Evolutionary conservation across 2,113 vertebrate species (phyloP), one percentile per base, ranked within the genome.

Genomic region (Vicugna pacos): DNA sequence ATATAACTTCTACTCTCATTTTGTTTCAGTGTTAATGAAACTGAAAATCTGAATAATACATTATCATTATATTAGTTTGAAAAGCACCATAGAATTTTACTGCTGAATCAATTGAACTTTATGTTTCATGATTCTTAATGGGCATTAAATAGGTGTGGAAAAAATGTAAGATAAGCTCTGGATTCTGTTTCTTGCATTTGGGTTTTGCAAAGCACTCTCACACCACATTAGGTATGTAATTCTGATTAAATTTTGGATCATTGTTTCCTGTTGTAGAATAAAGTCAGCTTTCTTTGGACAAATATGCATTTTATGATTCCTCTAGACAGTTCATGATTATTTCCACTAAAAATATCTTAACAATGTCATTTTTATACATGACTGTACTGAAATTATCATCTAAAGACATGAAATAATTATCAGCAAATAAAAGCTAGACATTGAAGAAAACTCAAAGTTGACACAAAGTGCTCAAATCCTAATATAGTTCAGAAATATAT

Each of bases 1-100:
- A 87, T 11, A 6, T 46, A 93, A 67, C 3, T 91, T 89, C 8
- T 9, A 81, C 42, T 97, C 91, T 95, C 85, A 94, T 81, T 96
- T 0, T 1, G 60, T 90, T 95, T 77, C n/a, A 1, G 0, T 77
- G 17, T 77, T 94, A 98, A 98, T 70, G 73, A 81, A 83, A 95
- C 26, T 70, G 79, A 4, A 98, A 98, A 97, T 98, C 56, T 96
- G 96, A 93, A 95, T 64, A 96, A 84, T 95, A 82, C 76, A 62
- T 65, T 91, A 76, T 35, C 60, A 60, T 95, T 96, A 82, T 11
- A 76, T 96, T 91, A 95, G 80, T 97, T 96, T 92, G 48, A 69
- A 95, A 97, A 95, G 94, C 76, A 92, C 94, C 80, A 93, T 93
- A 98, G 95, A 97, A 97, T 95, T 98, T 98, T 95, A 97, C 50